phyloP scores from a whole-genome alignment of 2,888 invertebrate genomes.

The Macrophya annulata region DNA sequence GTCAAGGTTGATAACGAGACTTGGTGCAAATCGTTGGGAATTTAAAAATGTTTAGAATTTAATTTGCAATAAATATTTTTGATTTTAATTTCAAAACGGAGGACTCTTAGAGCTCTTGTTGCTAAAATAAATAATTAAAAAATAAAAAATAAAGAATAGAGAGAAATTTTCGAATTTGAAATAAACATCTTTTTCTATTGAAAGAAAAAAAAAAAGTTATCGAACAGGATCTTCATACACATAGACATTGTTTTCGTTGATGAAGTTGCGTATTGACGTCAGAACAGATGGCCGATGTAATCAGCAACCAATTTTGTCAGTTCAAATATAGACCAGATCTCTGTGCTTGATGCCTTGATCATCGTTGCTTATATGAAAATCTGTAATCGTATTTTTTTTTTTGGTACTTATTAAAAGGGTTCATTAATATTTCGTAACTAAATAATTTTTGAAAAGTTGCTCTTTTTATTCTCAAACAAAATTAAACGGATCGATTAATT shows the following conservation, averaged over 20 bases:
- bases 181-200: neutral
- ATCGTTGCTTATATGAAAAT: neutral
- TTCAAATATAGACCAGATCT: conserved; percentile 39
- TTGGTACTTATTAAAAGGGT: too few species aligned
- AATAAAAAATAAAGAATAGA: too few species aligned
- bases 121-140: too few species aligned
- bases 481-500: too few species aligned
- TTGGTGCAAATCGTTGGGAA: neutral
- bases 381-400: neutral
- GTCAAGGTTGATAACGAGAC: neutral
- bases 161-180: neutral
- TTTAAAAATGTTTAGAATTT: too few species aligned
- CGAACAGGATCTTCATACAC: neutral
- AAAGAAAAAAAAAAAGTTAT: neutral
- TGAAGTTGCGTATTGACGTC: neutral
- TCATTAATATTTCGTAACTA: neutral
- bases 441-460: too few species aligned
- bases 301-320: conserved; percentile 30
- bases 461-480: too few species aligned
- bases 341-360: neutral
- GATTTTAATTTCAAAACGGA: too few species aligned
- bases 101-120: neutral
- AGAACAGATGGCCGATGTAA: conserved; percentile 17
- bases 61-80: too few species aligned
- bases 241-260: neutral